Evolutionary conservation across 1,140 invertebrate species (phyloP), one percentile per base, ranked within the genome.

Genomic region (Conus betulinus): DNA sequence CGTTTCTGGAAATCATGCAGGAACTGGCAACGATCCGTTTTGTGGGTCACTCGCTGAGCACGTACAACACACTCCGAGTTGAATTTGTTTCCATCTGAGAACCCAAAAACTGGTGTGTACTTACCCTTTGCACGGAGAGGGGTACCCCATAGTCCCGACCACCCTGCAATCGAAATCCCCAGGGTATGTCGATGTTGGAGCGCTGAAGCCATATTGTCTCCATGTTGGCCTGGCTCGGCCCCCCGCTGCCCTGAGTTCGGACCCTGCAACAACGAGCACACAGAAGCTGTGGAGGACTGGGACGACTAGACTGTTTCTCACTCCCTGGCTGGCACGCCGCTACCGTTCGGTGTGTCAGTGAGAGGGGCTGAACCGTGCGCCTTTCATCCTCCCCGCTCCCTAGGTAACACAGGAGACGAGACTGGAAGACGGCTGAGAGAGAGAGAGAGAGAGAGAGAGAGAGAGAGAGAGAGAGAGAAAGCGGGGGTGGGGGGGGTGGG

Each of bases 131-230:
- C 94, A 99, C 97, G 93, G 98, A 97, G 92, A 99, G 96, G 84
- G 98, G 98, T 23, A 97, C 97, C 92, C 97, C 97, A 93, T 98
- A 96, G 96, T 99, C 98, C 88, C 97, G 96, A 89, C 98, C 98
- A 92, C 98, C 98, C 89, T 98, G 97, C 87, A 99, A 96, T 91
- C 98, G 97, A 93, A 99, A 98, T 88, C 98, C 98, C 98, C 98
- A 99, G 90, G 97, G 97, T 92, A 97, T 94, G 57, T 94, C 91
- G 39, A 87, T 79, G 87, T 90, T 92, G 6, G 93, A 91, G 82
- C 94, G 88, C 88, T 94, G 93, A 83, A 95, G 91, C 94, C 94
- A 94, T 79, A 94, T 93, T 13, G 93, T 94, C 90, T 94, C 93
- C 89, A 88, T 87, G 53, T 60, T 81, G 52, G 20, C 25, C 25